Percentiles rank a stretch among this genome's conserved stretches.
Evolutionary conservation across 2,797 vertebrate genomes (phyloP).

Genomic region (Peromyscus aztecus): DNA sequence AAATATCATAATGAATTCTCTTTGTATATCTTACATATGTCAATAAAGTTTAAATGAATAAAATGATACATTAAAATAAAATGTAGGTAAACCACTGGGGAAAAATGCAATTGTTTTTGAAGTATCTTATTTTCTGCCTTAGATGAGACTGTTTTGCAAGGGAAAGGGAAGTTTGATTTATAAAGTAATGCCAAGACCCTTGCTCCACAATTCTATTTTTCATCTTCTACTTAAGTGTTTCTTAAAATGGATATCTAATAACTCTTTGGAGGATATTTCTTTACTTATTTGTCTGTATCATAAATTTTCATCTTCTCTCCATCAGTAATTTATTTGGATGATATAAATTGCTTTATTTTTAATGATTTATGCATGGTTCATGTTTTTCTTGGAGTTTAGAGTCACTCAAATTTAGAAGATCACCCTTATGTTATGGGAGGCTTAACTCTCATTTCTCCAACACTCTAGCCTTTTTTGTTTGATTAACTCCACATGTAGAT

Average conservation of each 20-base stretch:
- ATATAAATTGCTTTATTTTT: neutral
- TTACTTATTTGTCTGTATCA: neutral
- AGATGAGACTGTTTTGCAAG: neutral
- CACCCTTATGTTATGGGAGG: neutral
- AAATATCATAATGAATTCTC: neutral
- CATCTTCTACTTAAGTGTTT: neutral
- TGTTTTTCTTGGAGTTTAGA: neutral
- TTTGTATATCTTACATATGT: neutral
- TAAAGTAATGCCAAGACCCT: neutral
- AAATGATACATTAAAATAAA: neutral
- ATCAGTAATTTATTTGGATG: neutral
- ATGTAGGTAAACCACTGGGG: neutral
- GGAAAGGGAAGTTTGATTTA: neutral
- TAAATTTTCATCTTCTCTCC: neutral
- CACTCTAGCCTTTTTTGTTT: neutral
- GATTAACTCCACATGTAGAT: neutral
- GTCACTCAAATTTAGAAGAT: neutral
- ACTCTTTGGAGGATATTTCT: neutral
- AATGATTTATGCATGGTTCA: neutral
- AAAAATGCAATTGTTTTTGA: neutral
- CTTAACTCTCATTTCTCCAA: neutral
- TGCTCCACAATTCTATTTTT: neutral
- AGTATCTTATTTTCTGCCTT: neutral
- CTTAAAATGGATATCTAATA: neutral
- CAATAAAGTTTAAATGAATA: neutral